phyloP scores from a whole-genome alignment of 2,888 invertebrate genomes.

The Xiphydria camelus region DNA sequence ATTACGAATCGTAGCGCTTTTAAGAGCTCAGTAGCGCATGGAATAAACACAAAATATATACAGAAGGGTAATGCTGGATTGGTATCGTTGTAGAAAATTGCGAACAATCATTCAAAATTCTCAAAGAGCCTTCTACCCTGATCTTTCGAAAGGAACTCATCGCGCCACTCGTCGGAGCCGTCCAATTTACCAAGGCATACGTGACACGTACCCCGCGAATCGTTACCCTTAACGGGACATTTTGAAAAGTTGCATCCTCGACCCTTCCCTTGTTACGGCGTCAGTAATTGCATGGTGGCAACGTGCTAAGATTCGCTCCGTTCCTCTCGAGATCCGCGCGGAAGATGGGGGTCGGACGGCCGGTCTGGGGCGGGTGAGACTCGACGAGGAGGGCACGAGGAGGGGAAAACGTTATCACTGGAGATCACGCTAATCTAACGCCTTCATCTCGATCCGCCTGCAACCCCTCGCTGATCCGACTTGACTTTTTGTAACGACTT shows the following conservation, averaged over 20 bases:
- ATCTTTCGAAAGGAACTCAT: too few relatives aligned
- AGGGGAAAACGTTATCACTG: constrained; percentile 49
- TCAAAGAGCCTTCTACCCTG: too few relatives aligned
- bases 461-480: constrained; percentile 30
- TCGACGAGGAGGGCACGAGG: constrained; percentile 20
- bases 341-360: constrained; percentile 4
- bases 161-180: too few relatives aligned
- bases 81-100: too few relatives aligned
- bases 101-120: too few relatives aligned
- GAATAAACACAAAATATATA: too few relatives aligned
- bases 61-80: too few relatives aligned
- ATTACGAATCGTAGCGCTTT: too few relatives aligned
- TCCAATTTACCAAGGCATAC: constrained; percentile 10
- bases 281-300: constrained; percentile 51
- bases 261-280: constrained; percentile 44
- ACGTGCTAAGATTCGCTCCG: constrained; percentile 38
- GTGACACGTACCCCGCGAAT: constrained; percentile 21
- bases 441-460: constrained; percentile 25
- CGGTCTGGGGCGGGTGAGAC: too few relatives aligned
- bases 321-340: too few relatives aligned
- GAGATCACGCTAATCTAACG: constrained; percentile 56
- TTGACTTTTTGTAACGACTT: constrained; percentile 52
- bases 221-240: constrained; percentile 56
- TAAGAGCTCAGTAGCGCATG: too few relatives aligned
- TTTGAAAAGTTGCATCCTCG: constrained; percentile 52